Evolutionary conservation across 1,140 invertebrate genomes (phyloP).

Genomic region (Chironomus striatipennis): DNA sequence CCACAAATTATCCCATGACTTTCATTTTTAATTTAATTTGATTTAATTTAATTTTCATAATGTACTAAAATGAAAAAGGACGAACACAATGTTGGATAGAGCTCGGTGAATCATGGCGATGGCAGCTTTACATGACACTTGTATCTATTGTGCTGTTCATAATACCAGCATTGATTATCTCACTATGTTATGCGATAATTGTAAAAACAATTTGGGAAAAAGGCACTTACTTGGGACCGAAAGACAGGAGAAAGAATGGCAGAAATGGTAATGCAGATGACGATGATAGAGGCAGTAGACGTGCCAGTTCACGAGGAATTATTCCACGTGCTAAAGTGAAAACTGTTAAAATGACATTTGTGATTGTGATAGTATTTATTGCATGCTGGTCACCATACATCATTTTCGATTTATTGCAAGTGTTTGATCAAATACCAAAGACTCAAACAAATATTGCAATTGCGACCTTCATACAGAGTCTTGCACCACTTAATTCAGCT

Average conservation of each 20-base stretch:
- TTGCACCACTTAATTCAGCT: conserved; percentile 87
- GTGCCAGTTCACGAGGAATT: conserved; percentile 72
- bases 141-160: conserved; percentile 78
- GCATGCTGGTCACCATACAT: conserved; percentile 95
- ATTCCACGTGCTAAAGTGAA: conserved; percentile 92
- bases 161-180: conserved; percentile 81
- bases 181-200: conserved; percentile 84
- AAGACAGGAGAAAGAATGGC: conserved; percentile 41
- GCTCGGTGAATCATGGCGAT: conserved; percentile 59
- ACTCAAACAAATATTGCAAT: conserved; percentile 75
- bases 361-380: conserved; percentile 92
- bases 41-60: not conserved
- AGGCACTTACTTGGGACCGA: conserved; percentile 45
- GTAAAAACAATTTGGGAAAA: conserved; percentile 89
- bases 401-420: conserved; percentile 85
- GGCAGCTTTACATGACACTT: conserved; percentile 84
- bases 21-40: conserved; percentile 18
- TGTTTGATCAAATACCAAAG: conserved; percentile 73
- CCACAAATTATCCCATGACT: no score
- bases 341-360: conserved; percentile 96
- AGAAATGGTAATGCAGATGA: conserved; percentile 31
- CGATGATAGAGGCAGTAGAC: conserved; percentile 50
- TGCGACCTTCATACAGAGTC: conserved; percentile 84
- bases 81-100: conserved; percentile 87
- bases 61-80: conserved; percentile 40